Percentiles rank a stretch among this genome's conserved stretches.
phyloP scores from a whole-genome alignment of 2,797 vertebrate species.

The Leucoraja ocellata region DNA sequence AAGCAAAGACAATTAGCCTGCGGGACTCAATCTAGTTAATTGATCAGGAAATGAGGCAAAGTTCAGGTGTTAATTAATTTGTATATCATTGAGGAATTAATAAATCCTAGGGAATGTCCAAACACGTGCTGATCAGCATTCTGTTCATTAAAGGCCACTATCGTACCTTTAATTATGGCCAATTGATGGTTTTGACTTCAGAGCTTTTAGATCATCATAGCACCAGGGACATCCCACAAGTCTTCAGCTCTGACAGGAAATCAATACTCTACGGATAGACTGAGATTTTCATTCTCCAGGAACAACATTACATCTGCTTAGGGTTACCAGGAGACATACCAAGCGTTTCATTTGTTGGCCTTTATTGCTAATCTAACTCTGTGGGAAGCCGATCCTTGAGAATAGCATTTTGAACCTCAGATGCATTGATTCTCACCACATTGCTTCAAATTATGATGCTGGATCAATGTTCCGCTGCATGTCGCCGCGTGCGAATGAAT shows the following conservation, averaged over 20 bases:
- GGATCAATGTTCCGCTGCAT: not conserved
- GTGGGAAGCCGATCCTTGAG: not conserved
- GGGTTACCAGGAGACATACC: not conserved
- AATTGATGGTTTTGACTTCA: constrained; percentile 26
- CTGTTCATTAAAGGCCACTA: not conserved
- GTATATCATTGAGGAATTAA: constrained; percentile 20
- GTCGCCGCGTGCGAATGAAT: not conserved
- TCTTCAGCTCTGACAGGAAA: constrained; percentile 9
- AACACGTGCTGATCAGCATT: not conserved
- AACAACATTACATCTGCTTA: not conserved
- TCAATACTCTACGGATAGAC: not conserved
- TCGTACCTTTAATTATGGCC: not conserved
- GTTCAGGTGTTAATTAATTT: constrained; percentile 8
- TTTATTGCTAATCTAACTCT: not conserved
- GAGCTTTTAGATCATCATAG: not conserved
- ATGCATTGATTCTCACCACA: not conserved
- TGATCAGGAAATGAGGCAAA: not conserved
- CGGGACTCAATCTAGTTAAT: not conserved
- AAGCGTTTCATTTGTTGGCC: not conserved
- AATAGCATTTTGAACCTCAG: not conserved
- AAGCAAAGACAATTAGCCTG: not conserved
- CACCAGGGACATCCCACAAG: not conserved
- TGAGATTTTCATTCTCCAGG: not conserved
- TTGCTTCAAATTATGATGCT: not conserved
- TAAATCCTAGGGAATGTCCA: not conserved